Base-by-base conservation (phyloP, 2,888 invertebrate genomes). In the Syrista parreyssii region DNA sequence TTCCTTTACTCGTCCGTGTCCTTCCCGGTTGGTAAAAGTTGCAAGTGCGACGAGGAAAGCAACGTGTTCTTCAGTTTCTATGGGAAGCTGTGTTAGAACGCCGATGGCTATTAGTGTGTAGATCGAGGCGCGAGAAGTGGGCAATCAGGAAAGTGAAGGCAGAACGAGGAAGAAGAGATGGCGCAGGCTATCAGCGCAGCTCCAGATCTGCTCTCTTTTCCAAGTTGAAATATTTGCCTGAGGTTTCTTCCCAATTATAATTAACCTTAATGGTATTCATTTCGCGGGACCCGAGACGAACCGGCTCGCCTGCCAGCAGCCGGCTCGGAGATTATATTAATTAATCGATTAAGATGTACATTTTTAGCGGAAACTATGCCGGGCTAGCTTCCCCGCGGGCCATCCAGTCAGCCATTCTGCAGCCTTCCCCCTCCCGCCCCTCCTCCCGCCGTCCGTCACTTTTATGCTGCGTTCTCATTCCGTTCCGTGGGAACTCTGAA, bases 191-290 rank as follows among this genome's bases (percentile, higher is more conserved):
- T 33, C 73, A 23, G 73, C 34, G 34, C 32, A 31, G 78, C 78
- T 80, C 74, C 78, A 76, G 76, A 71, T 78, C 75, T 69, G 71
- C 12, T 34, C 12, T 15, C 34, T 74, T 36, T 77, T 75, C 69
- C 40, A 75, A 82, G 82, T 82, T 86, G 82, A 86, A 88, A 88
- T 88, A 86, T 89, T 89, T 88, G 85, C 86, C 55, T 79, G 82
- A 82, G 83, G 80, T 83, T 84, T 86, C 84, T 83, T 78, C 84
- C 82, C 84, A 87, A 88, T 88, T 88, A 85, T 86, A 88, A 88
- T 89, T 88, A 89, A 88, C 86, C 86, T 88, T 88, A 87, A 89
- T 88, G 86, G 85, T 87, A 87, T 87, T 87, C 88, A 86, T 87
- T 86, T 80, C 73, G 33, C 76, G 78, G 81, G 76, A 80, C 79